Evolutionary conservation across 2,113 vertebrate species (phyloP), one percentile per base, ranked within the genome.

Genomic region (Callorhinus ursinus): DNA sequence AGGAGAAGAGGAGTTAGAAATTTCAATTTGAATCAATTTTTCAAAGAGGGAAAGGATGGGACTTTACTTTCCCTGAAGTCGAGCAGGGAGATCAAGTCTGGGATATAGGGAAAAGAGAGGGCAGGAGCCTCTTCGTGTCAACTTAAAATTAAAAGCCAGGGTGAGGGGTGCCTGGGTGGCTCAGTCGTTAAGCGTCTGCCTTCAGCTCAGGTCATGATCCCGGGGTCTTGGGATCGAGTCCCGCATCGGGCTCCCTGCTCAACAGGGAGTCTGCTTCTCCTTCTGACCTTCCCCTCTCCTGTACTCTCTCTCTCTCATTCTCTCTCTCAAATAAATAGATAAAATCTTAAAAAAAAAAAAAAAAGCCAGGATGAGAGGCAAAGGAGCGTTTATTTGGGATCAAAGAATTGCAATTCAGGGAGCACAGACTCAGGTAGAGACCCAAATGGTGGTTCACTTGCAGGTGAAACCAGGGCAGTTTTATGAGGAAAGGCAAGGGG

Each of bases 31-130:
- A 81, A 42, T 49, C 7, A 21, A 19, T 5, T 59, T 61, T 65
- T 77, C 21, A 16, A 59, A 59, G 10, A 49, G 0, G 0, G 46
- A 46, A 46, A 46, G 46, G 46, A 46, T 46, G 46, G 46, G 46
- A 46, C 46, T 46, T 46, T 46, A 46, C 74, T 93, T 89, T 79
- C 18, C 86, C 6, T 85, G 39, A 57, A 36, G 24, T 51, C 3
- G 6, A 82, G 2, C 1, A 36, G 14, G 15, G 7, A 85, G 65
- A 55, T 42, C 7, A 46, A 74, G 8, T 46, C 11, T 65, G 14
- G 5, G 18, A 65, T 7, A 0, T n/a, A 1, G 14, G 5, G 2
- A 55, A 12, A 59, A 57, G 5, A 88, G 7, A 28, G 1, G 14
- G 7, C 4, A 61, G 5, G 18, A 51, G 4, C 5, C 0, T 2